A percentile compares a stretch with the other conserved stretches of the same genome.
Evolutionary conservation across 2,113 vertebrate species (phyloP).

Genomic region (Eudyptes chrysolophus): DNA sequence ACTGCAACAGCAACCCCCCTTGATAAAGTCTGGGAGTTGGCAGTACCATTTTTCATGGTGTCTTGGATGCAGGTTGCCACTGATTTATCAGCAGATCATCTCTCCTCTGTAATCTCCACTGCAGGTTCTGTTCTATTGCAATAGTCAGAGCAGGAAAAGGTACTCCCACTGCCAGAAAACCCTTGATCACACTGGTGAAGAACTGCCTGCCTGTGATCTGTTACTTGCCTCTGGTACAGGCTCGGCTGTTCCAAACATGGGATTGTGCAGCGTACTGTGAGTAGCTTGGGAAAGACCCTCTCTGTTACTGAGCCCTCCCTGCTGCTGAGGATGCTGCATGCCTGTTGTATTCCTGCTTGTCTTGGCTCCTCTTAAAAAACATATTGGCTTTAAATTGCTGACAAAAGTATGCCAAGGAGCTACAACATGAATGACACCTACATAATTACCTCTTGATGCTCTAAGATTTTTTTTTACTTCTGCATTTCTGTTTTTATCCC

Average conservation of each 20-base stretch:
- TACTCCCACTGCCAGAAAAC: neutral
- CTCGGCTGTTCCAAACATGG: rapidly evolving
- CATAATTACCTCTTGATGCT: neutral
- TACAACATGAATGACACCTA: neutral
- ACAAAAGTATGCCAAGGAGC: neutral
- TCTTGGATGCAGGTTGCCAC: neutral
- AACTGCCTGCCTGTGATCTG: neutral
- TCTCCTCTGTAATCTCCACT: neutral
- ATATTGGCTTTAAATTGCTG: neutral
- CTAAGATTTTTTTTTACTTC: neutral
- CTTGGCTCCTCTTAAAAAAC: neutral
- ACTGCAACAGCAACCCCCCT: neutral
- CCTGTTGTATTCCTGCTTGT: neutral
- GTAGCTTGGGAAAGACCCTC: neutral
- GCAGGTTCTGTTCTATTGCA: neutral
- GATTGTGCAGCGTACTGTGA: neutral
- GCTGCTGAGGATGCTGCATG: neutral
- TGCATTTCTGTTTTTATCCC: neutral
- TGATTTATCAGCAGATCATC: neutral
- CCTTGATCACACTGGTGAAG: neutral
- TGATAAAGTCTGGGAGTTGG: neutral
- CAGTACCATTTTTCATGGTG: neutral
- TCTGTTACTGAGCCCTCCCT: neutral
- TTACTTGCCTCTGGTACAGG: neutral
- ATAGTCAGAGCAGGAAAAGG: neutral